phyloP scores from a whole-genome alignment of 1,140 invertebrate genomes.

The Phortica variegata region DNA sequence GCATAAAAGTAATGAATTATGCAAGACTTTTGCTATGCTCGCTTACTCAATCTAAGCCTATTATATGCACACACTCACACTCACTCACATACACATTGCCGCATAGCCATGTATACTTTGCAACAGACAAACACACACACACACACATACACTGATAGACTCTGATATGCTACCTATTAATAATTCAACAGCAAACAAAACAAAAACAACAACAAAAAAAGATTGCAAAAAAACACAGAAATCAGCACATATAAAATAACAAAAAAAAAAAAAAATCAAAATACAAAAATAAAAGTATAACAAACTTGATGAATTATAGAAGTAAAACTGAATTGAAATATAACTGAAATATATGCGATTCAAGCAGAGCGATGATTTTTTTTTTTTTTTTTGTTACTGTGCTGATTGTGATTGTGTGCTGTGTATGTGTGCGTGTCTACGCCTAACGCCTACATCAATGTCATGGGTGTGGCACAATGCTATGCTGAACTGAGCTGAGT shows the following conservation, averaged over 20 bases:
- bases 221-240: slow-evolving; percentile 8
- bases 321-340: slow-evolving; percentile 51
- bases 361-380: no score
- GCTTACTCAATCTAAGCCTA: slow-evolving; percentile 10
- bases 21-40: slow-evolving; percentile 35
- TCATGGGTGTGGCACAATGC: slow-evolving; percentile 6
- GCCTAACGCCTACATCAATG: slow-evolving; percentile 10
- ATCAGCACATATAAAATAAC: background rate
- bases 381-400: slow-evolving; percentile 8
- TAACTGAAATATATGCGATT: slow-evolving; percentile 30
- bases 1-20: slow-evolving; percentile 52
- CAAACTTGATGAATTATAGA: slow-evolving; percentile 50
- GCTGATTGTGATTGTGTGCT: background rate
- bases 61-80: slow-evolving; percentile 1
- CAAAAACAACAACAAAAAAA: slow-evolving; percentile 27
- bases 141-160: no score
- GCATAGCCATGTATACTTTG: slow-evolving; percentile 25
- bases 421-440: slow-evolving; percentile 16
- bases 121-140: no score
- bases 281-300: slow-evolving; percentile 17
- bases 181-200: slow-evolving; percentile 41
- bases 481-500: no score
- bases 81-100: slow-evolving; percentile 6
- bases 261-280: background rate
- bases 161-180: no score